phyloP scores from a whole-genome alignment of 92 coral and sea anemone genomes.

The Actinostola sp. region DNA sequence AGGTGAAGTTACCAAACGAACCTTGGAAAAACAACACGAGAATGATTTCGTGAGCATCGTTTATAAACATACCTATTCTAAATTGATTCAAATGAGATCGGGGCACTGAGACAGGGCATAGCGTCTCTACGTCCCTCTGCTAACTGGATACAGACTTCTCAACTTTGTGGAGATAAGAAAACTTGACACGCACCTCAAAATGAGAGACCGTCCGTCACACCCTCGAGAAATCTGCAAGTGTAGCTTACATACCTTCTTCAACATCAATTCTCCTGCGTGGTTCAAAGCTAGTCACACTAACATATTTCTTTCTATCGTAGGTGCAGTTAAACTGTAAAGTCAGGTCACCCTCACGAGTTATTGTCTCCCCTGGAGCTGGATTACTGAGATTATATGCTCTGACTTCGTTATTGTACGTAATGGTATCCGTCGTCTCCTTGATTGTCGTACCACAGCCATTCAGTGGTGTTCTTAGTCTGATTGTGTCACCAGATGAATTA shows the following conservation, averaged over 20 bases:
- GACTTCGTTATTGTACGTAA: slow-evolving; percentile 38
- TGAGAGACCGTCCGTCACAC: not conserved
- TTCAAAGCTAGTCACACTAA: slow-evolving; percentile 29
- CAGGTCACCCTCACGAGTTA: slow-evolving; percentile 34
- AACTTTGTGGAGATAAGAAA: not conserved
- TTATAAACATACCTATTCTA: not conserved
- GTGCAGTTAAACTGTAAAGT: slow-evolving; percentile 43
- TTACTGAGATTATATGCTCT: slow-evolving; percentile 4
- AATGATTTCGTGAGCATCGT: not conserved
- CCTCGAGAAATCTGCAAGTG: not conserved
- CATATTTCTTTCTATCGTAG: slow-evolving; percentile 31
- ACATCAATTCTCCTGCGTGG: slow-evolving; percentile 22
- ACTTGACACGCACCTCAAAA: not conserved
- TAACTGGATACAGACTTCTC: no score
- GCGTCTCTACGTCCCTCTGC: no score
- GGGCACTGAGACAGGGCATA: not conserved
- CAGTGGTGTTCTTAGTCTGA: slow-evolving; percentile 38
- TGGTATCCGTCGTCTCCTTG: slow-evolving; percentile 29
- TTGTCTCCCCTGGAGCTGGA: not conserved
- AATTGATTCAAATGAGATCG: not conserved
- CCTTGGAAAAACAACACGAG: not conserved
- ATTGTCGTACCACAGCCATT: slow-evolving; percentile 50
- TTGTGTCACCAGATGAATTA: slow-evolving; percentile 12
- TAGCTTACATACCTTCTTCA: slow-evolving; percentile 35
- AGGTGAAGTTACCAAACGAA: slow-evolving; percentile 26